Evolutionary conservation across 2,797 vertebrate species (phyloP).

Genomic region (Morus bassanus): DNA sequence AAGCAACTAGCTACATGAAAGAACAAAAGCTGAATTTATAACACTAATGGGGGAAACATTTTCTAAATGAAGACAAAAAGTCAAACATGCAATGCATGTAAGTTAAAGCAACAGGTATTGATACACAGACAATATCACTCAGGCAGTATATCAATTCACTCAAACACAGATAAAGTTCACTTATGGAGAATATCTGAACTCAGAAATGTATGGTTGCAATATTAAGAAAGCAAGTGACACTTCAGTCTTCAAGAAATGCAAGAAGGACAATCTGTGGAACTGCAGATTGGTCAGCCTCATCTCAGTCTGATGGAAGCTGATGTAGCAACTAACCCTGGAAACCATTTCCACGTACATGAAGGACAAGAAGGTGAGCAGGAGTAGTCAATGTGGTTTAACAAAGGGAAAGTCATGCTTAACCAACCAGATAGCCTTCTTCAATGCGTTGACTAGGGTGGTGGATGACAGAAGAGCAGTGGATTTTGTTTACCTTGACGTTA

Average conservation of each 20-base stretch:
- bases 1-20: background rate
- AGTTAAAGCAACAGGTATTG: background rate
- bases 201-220: background rate
- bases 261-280: background rate
- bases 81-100: background rate
- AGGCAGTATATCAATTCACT: background rate
- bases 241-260: background rate
- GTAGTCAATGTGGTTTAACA: background rate
- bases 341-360: background rate
- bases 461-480: background rate
- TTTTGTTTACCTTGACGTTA: background rate
- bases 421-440: background rate
- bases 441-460: background rate
- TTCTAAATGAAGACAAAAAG: background rate
- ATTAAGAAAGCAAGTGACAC: background rate
- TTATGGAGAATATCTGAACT: background rate
- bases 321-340: background rate
- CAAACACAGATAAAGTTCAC: background rate
- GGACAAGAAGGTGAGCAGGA: background rate
- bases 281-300: background rate
- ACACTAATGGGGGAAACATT: background rate
- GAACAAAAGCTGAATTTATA: background rate
- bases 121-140: background rate
- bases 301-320: background rate
- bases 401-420: background rate